Evolutionary conservation across 2,113 vertebrate genomes (phyloP).

Genomic region (Eublepharis macularius): DNA sequence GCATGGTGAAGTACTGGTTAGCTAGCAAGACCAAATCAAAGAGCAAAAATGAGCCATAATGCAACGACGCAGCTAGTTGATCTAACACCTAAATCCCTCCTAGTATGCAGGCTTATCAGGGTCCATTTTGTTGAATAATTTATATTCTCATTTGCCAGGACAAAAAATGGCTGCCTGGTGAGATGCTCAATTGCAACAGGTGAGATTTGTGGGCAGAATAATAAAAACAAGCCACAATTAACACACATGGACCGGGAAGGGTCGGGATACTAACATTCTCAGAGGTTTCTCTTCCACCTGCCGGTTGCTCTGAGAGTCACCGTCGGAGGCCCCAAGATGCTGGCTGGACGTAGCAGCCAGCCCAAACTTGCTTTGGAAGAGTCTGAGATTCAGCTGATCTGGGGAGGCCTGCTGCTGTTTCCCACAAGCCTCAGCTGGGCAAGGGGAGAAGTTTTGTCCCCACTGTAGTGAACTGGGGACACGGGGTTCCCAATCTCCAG

Average conservation of each 20-base stretch:
- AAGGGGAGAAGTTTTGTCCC: neutral
- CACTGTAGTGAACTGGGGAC: neutral
- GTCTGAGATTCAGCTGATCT: neutral
- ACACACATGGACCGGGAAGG: neutral
- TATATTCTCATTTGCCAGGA: neutral
- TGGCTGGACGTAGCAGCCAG: too few species aligned
- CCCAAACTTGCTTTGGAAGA: neutral
- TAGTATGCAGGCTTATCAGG: neutral
- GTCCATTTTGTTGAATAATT: constrained; percentile 2
- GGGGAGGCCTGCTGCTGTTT: too few species aligned
- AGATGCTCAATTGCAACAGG: neutral
- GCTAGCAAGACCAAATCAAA: neutral
- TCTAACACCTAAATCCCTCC: neutral
- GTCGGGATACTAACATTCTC: neutral
- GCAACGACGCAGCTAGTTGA: constrained; percentile 2
- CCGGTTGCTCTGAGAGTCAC: too few species aligned
- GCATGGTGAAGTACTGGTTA: constrained; percentile 6
- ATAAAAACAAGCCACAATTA: neutral
- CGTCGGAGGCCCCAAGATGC: too few species aligned
- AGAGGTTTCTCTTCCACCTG: neutral
- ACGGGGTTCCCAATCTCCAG: too few species aligned
- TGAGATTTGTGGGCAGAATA: neutral
- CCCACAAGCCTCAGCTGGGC: neutral
- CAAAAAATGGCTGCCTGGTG: neutral
- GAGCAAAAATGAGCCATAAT: constrained; percentile 12